Evolutionary conservation across 2,113 vertebrate species (phyloP).

Genomic region (Centropus unirufus): DNA sequence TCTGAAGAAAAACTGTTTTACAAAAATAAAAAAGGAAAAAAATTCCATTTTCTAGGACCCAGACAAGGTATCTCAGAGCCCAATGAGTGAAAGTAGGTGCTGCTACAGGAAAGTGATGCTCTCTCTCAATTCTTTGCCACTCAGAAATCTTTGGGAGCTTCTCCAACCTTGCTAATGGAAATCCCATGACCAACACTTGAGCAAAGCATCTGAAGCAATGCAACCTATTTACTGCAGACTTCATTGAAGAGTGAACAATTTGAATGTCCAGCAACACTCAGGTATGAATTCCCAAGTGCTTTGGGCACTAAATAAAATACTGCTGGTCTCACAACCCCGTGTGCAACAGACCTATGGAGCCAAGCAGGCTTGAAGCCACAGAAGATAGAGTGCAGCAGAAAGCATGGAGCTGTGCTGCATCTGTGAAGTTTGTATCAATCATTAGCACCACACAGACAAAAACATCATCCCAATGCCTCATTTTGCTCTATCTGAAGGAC

Average conservation of each 20-base stretch:
- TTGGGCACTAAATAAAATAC: neutral
- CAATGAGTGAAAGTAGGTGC: neutral
- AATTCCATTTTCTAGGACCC: neutral
- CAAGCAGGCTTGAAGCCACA: neutral
- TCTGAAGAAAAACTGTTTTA: neutral
- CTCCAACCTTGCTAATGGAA: neutral
- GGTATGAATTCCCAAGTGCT: neutral
- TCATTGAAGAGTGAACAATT: neutral
- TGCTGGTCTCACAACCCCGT: constrained; percentile 1
- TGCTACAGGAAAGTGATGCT: neutral
- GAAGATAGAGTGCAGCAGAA: neutral
- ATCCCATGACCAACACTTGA: neutral
- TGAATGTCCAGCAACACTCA: neutral
- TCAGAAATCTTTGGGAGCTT: neutral
- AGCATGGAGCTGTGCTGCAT: neutral
- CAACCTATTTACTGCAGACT: neutral
- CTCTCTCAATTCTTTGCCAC: neutral
- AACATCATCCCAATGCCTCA: neutral
- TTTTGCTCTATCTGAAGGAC: neutral
- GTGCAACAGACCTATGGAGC: neutral
- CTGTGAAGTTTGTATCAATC: neutral
- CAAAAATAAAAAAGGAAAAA: neutral
- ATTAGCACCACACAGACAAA: neutral
- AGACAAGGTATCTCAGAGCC: neutral
- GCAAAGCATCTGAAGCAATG: neutral